A percentile compares a stretch with the other conserved stretches of the same genome.
phyloP scores from a whole-genome alignment of 2,113 vertebrate species.

The Peromyscus californicus region DNA sequence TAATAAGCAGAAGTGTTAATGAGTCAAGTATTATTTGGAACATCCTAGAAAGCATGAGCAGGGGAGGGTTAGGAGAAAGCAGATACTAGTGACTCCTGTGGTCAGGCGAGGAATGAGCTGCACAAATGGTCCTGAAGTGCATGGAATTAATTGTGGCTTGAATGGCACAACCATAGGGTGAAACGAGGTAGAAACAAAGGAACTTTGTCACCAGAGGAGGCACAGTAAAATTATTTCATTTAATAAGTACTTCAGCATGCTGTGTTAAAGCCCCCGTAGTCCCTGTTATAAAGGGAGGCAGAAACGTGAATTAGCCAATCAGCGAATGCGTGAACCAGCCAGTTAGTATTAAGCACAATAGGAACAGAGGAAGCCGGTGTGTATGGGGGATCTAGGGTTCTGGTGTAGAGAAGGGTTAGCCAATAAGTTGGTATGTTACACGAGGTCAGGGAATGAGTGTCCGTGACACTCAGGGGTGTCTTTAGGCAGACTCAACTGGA shows the following conservation, averaged over 20 bases:
- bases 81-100: neutral
- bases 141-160: neutral
- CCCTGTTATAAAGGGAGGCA: neutral
- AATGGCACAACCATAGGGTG: neutral
- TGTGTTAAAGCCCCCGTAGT: neutral
- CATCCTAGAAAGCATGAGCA: neutral
- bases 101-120: fast-evolving
- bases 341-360: neutral
- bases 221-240: neutral
- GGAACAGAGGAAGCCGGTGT: neutral
- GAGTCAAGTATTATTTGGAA: neutral
- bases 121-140: neutral
- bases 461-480: fast-evolving
- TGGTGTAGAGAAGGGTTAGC: neutral
- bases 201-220: neutral
- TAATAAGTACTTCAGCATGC: neutral
- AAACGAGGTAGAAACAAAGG: neutral
- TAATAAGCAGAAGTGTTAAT: neutral
- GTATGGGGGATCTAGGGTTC: fast-evolving
- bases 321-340: neutral
- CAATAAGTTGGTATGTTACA: neutral
- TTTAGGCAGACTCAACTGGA: neutral
- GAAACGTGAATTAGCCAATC: neutral
- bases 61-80: neutral
- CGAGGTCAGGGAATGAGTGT: neutral